Evolutionary conservation across 2,113 vertebrate species (phyloP).

Genomic region (Carollia perspicillata): DNA sequence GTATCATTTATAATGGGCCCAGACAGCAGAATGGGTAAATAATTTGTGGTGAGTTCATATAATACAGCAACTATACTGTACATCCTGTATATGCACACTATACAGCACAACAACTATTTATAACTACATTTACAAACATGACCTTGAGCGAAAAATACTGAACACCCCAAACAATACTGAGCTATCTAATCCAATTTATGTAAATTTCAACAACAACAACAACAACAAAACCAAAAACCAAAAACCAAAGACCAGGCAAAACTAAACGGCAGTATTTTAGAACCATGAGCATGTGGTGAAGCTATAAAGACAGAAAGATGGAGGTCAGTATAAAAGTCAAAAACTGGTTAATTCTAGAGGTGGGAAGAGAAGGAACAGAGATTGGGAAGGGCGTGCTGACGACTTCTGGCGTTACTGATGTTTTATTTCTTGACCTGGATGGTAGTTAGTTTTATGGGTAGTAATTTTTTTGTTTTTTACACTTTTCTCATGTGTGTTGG

Average conservation of each 20-base stretch:
- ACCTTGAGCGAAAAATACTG: background rate
- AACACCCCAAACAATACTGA: background rate
- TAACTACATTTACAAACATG: background rate
- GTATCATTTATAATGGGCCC: background rate
- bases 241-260: background rate
- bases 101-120: background rate
- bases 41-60: background rate
- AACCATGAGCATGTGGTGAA: background rate
- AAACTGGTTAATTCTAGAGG: background rate
- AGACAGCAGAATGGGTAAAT: background rate
- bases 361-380: background rate
- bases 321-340: background rate
- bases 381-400: background rate
- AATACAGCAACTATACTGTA: background rate
- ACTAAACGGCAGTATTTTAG: background rate
- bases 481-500: background rate
- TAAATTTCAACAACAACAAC: background rate
- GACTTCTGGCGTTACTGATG: background rate
- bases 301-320: background rate
- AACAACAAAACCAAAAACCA: background rate
- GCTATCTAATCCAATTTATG: background rate
- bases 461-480: background rate
- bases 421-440: background rate
- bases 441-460: background rate
- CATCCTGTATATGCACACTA: background rate